Conservation (phyloP, 1,140 invertebrate species). For the Coenobita brevimanus region DNA sequence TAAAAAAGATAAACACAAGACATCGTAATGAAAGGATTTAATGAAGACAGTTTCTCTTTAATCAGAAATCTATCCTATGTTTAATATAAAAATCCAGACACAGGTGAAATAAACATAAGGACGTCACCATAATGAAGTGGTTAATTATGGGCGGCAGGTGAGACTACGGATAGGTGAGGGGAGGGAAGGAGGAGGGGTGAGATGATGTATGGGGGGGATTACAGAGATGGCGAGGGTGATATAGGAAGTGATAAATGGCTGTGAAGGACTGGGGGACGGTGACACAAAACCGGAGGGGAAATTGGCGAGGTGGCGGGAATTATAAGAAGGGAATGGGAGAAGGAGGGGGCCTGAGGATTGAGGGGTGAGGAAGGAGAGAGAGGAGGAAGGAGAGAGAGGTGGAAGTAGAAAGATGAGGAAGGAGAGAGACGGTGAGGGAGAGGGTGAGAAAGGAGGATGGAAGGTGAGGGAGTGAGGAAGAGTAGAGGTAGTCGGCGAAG, state of each 20-base stretch:
- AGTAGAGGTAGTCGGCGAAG: too few relatives aligned
- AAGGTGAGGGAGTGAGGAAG: background rate
- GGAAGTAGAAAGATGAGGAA: background rate
- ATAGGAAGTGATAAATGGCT: background rate
- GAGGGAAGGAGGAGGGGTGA: too few relatives aligned
- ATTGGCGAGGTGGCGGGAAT: background rate
- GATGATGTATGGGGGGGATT: background rate
- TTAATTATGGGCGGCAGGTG: too few relatives aligned
- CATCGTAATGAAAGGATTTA: too few relatives aligned
- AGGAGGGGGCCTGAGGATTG: background rate
- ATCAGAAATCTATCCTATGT: too few relatives aligned
- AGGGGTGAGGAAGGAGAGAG: background rate
- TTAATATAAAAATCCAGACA: too few relatives aligned
- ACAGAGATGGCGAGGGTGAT: background rate
- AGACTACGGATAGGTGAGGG: too few relatives aligned
- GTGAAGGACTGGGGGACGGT: background rate
- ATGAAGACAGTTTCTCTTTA: too few relatives aligned
- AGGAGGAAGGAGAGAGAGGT: too few relatives aligned
- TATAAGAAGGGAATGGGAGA: background rate
- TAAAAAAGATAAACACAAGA: too few relatives aligned
- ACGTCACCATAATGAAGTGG: too few relatives aligned
- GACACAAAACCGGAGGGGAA: background rate
- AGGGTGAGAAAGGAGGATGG: background rate
- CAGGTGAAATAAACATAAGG: too few relatives aligned
- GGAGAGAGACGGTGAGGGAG: background rate